Conservation (phyloP, 2,888 invertebrate genomes). For the Drosophila trichaetosa region DNA sequence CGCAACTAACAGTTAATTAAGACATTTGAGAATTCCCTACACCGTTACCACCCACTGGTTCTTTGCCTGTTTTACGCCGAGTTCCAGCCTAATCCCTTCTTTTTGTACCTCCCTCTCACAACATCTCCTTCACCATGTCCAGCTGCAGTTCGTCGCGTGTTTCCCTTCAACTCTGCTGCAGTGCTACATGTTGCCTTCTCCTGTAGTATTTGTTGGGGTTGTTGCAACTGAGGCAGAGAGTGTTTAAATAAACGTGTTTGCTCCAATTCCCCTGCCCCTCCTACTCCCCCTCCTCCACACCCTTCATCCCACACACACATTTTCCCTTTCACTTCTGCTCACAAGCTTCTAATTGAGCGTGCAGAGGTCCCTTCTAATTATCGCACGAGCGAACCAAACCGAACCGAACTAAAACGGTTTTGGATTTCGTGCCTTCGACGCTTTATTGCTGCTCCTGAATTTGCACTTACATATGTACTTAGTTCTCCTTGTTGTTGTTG, state of each 20-base stretch:
- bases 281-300: neutral
- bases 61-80: constrained; percentile 11
- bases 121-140: neutral
- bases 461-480: constrained; percentile 37
- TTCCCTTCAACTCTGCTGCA: constrained; percentile 49
- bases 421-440: constrained; percentile 66
- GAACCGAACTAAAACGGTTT: constrained; percentile 47
- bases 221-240: constrained; percentile 43
- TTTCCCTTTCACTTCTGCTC: constrained; percentile 34
- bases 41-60: constrained; percentile 9
- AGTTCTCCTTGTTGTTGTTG: constrained; percentile 14
- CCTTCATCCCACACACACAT: neutral
- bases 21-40: constrained; percentile 58
- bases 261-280: constrained; percentile 8
- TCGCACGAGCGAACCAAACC: constrained; percentile 51
- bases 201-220: constrained; percentile 14
- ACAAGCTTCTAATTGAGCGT: constrained; percentile 79
- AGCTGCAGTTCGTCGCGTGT: constrained; percentile 64
- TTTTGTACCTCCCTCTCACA: neutral
- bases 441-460: constrained; percentile 52
- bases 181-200: constrained; percentile 20
- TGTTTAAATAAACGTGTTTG: constrained; percentile 46
- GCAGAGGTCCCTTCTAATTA: constrained; percentile 76
- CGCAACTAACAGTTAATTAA: constrained; percentile 76
- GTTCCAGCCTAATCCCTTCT: constrained; percentile 23